Conservation (phyloP, 1,140 invertebrate species). For the Drosophila burlai region DNA sequence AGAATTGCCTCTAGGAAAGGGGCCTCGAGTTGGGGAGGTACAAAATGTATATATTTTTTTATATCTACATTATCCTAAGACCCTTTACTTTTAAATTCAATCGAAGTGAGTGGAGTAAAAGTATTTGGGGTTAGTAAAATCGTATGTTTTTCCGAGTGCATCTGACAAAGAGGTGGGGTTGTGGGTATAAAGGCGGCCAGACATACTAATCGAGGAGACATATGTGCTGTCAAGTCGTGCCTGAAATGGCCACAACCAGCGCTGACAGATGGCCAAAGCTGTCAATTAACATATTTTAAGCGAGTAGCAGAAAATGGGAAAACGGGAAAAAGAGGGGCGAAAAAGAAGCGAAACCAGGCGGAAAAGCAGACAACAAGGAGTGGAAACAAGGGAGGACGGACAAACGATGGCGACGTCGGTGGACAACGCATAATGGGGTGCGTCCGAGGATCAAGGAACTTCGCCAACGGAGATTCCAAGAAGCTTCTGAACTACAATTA, state of each 20-base stretch:
- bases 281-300: constrained; percentile 66
- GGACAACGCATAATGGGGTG: constrained; percentile 29
- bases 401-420: constrained; percentile 24
- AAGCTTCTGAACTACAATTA: neutral
- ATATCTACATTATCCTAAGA: too few species aligned
- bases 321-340: neutral
- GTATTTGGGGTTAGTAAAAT: too few species aligned
- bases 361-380: too few species aligned
- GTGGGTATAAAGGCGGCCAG: neutral
- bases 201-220: constrained; percentile 49
- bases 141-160: neutral
- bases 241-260: constrained; percentile 33
- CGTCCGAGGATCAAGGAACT: neutral
- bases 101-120: too few species aligned
- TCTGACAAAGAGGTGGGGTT: too few species aligned
- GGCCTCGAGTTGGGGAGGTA: too few species aligned
- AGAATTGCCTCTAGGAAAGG: too few species aligned
- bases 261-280: constrained; percentile 56
- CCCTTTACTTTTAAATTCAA: too few species aligned
- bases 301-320: constrained; percentile 15
- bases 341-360: neutral
- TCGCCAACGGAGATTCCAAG: too few species aligned
- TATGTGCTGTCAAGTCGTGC: constrained; percentile 52
- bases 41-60: too few species aligned
- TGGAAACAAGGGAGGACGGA: neutral